phyloP scores from a whole-genome alignment of 2,113 vertebrate species.

The Cyphomyrus plagiostoma region DNA sequence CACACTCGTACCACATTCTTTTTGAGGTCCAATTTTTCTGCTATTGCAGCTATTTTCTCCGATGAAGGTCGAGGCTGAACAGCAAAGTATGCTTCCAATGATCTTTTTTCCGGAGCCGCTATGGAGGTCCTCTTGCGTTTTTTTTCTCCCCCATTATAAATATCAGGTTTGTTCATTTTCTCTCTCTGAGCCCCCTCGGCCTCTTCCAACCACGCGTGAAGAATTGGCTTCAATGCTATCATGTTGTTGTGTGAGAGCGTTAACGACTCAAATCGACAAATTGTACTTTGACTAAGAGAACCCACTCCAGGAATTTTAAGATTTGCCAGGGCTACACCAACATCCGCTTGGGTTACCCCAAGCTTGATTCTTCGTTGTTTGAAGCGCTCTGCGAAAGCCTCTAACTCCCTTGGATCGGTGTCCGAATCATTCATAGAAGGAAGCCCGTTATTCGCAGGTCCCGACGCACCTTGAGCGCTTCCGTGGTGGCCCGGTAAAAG shows the following conservation, averaged over 20 bases:
- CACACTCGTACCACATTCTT: conserved; percentile 98
- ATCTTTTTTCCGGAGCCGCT: conserved; percentile 90
- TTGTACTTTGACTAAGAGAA: conserved; percentile 92
- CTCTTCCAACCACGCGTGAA: conserved; percentile 92
- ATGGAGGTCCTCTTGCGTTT: conserved; percentile 97
- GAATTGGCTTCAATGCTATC: conserved; percentile 90
- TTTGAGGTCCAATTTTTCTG: conserved; percentile 97
- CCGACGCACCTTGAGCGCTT: conserved; percentile 65
- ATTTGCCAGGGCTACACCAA: conserved; percentile 82
- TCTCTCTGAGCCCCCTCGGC: conserved; percentile 91
- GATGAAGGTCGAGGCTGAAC: conserved; percentile 91
- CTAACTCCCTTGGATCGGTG: conserved; percentile 88
- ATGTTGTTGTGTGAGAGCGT: conserved; percentile 94
- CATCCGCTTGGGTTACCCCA: conserved; percentile 90
- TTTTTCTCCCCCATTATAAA: conserved; percentile 93
- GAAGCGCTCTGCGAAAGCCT: conserved; percentile 90
- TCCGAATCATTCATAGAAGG: conserved; percentile 86
- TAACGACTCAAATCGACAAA: conserved; percentile 91
- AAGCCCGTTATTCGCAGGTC: conserved; percentile 71
- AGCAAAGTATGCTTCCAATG: conserved; percentile 92
- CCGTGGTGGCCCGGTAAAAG: conserved; percentile 84
- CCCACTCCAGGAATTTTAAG: conserved; percentile 92
- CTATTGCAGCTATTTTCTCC: conserved; percentile 97
- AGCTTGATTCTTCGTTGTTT: conserved; percentile 91
- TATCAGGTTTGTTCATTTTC: conserved; percentile 94